Percentiles rank a stretch among this genome's conserved stretches.
Conservation (phyloP, 2,113 vertebrate species). For the Rhagologus leucostigma region DNA sequence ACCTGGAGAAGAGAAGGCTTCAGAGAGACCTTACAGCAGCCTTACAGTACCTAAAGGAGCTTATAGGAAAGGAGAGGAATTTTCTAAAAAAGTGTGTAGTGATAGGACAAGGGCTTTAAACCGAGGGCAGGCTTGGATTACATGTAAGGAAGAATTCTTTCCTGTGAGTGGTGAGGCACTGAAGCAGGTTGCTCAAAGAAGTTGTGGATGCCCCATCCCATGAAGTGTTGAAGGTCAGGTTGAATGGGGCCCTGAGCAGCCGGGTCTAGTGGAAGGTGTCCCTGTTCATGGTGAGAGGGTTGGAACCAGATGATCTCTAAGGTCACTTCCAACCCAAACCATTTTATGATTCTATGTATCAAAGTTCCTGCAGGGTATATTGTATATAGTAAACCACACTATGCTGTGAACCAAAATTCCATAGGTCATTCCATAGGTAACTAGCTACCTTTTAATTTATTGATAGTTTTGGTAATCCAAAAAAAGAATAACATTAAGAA, state of each 20-base stretch:
- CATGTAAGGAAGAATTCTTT: not conserved
- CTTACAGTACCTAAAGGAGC: not conserved
- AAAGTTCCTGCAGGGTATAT: not conserved
- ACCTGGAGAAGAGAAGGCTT: not conserved
- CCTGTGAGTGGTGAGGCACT: not conserved
- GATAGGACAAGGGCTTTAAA: not conserved
- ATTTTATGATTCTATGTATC: not conserved
- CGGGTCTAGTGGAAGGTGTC: not conserved
- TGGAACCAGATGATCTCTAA: not conserved
- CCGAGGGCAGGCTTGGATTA: not conserved
- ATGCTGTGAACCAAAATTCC: rapidly evolving
- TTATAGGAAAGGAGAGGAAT: not conserved
- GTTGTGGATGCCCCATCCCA: not conserved
- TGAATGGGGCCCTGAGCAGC: not conserved
- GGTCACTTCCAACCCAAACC: not conserved
- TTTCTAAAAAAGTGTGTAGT: not conserved
- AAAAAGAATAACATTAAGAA: not conserved
- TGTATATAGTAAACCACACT: not conserved
- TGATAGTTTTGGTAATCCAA: not conserved
- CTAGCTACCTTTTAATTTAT: not conserved
- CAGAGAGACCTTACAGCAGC: not conserved
- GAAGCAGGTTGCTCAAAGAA: not conserved
- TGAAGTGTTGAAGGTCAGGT: not conserved
- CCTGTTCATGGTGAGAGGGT: not conserved
- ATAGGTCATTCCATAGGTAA: not conserved